Evolutionary conservation across 2,113 vertebrate species (phyloP).

Genomic region (Sigmodon hispidus): DNA sequence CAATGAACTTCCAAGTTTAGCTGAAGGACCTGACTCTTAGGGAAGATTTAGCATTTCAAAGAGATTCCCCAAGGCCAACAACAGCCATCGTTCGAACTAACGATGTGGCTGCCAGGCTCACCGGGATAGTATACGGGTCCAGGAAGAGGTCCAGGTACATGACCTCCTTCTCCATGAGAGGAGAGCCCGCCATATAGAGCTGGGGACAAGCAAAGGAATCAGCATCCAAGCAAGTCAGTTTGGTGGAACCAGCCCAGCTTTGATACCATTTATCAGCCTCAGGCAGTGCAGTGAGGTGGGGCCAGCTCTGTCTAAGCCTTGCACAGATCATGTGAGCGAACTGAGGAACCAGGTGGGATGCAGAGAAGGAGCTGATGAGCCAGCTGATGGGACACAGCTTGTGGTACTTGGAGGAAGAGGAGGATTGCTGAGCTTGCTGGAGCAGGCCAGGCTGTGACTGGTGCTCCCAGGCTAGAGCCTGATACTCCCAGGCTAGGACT

Average conservation of each 20-base stretch:
- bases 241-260: too few relatives aligned
- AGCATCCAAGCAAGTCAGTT: neutral
- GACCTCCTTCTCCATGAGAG: slow-evolving; percentile 84
- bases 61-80: neutral
- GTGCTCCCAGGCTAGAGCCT: too few relatives aligned
- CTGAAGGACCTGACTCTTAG: neutral
- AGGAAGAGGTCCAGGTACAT: slow-evolving; percentile 88
- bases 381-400: neutral
- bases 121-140: slow-evolving; percentile 84
- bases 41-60: neutral
- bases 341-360: neutral
- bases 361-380: neutral
- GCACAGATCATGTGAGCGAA: neutral
- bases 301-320: neutral
- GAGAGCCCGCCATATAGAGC: neutral
- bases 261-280: neutral
- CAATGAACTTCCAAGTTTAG: neutral
- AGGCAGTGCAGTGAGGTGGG: neutral
- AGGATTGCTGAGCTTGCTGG: neutral
- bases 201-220: neutral
- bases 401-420: neutral
- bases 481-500: neutral
- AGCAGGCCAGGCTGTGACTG: neutral
- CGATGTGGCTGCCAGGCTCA: slow-evolving; percentile 38
- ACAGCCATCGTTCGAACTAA: neutral